phyloP scores from a whole-genome alignment of 2,797 vertebrate species.

The Falco cherrug region DNA sequence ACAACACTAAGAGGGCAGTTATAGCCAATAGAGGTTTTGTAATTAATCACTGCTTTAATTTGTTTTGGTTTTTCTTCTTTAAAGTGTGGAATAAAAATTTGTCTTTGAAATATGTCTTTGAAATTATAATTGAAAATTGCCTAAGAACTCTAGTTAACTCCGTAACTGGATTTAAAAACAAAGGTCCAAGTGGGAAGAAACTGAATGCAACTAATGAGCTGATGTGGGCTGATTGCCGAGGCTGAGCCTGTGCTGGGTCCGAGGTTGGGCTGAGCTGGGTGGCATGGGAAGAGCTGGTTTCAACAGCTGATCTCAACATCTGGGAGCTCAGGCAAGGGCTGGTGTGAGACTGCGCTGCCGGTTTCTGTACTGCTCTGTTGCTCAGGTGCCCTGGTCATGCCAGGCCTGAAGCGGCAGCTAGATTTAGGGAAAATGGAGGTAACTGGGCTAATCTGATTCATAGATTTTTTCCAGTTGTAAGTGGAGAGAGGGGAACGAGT shows the following conservation, averaged over 20 bases:
- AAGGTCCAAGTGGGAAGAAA: neutral
- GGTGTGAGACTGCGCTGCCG: neutral
- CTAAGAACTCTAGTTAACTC: neutral
- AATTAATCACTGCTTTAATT: neutral
- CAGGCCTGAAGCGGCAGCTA: neutral
- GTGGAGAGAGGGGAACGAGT: neutral
- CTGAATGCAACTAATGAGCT: neutral
- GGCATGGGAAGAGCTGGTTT: neutral
- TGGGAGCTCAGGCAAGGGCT: neutral
- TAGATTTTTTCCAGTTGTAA: neutral
- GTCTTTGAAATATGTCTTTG: neutral
- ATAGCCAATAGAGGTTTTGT: neutral
- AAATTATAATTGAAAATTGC: neutral
- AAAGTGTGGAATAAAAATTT: neutral
- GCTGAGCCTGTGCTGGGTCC: neutral
- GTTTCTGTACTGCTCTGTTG: neutral
- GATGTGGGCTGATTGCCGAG: neutral
- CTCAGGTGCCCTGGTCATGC: no score
- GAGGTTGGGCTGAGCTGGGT: neutral
- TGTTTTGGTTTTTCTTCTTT: neutral
- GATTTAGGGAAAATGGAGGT: neutral
- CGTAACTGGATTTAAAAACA: neutral
- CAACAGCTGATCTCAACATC: neutral
- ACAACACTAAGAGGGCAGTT: neutral
- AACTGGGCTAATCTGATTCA: neutral